A percentile compares a stretch with the other conserved stretches of the same genome.
phyloP scores from a whole-genome alignment of 2,797 vertebrate species.

The Halcyon smyrnensis region DNA sequence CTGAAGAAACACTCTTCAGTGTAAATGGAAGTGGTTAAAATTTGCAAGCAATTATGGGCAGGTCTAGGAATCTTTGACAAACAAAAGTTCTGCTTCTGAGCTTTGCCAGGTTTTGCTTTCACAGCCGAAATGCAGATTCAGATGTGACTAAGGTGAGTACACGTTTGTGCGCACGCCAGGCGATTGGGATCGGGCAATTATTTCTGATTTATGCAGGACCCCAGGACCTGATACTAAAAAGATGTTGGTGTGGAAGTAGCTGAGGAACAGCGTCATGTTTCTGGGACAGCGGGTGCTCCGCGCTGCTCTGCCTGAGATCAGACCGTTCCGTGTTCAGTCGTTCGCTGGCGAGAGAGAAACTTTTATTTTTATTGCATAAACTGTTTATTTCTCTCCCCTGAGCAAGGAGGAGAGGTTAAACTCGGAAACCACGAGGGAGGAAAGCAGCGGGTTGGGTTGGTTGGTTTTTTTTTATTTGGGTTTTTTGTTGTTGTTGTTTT shows the following conservation, averaged over 20 bases:
- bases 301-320: background rate
- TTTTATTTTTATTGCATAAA: conserved; percentile 29
- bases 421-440: conserved; percentile 57
- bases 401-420: conserved; percentile 72
- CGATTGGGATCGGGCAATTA: background rate
- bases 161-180: accelerated
- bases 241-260: background rate
- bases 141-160: background rate
- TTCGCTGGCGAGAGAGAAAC: conserved; percentile 34
- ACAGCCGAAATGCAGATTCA: background rate
- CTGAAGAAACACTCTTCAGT: background rate
- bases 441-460: background rate
- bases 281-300: background rate
- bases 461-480: too few species aligned
- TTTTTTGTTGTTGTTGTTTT: background rate
- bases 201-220: conserved; percentile 24
- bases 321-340: background rate
- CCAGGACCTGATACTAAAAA: conserved; percentile 33
- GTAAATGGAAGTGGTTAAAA: background rate
- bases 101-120: background rate
- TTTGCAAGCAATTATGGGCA: background rate
- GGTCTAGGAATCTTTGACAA: background rate
- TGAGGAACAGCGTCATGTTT: conserved; percentile 25
- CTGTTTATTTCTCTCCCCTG: conserved; percentile 65
- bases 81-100: background rate